Evolutionary conservation across 1,140 invertebrate genomes (phyloP), one percentile per base, ranked within the genome.

Genomic region (Listronotus bonariensis): DNA sequence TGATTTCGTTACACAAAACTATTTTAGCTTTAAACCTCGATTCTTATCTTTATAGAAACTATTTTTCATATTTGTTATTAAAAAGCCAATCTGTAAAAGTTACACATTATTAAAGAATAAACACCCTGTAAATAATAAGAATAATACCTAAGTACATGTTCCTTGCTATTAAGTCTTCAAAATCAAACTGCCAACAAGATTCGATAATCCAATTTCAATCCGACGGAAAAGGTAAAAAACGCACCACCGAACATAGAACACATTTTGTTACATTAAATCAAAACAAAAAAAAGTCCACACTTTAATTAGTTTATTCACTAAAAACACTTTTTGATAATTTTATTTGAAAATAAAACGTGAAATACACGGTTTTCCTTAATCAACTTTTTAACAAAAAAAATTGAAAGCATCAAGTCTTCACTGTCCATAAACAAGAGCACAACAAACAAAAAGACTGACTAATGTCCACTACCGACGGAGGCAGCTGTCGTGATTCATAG

Each of bases 391-490:
- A 34, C 5, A 36, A 36, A 36, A 36, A n/a, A 36, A 43, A 7
- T 6, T 18, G 1, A 48, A 48, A 26, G 45, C 31, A 52, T 34
- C 49, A 52, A 52, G n/a, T 52, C 5, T 3, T 6, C 49, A 14
- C 15, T 15, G 46, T 12, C 46, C 52, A 54, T 26, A 54, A 5
- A 20, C 18, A 6, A 41, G 40, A 42, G 18, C 48, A 63, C 63
- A 65, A 42, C 17, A 60, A 60, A 54, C 49, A 54, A 45, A n/a
- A 45, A 63, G 60, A 63, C 60, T 43, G 60, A 34, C 60, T 40
- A 56, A 14, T 32, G 53, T 56, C 17, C 53, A 42, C 53, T 45
- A 41, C 53, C 45, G 45, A 7, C 15, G 45, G 18, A 48, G 45
- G 45, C 45, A 38, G 49, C 49, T 52, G 49, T 14, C 53, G 53